A percentile compares a stretch with the other conserved stretches of the same genome.
These are phyloP conservation scores for Gonatopus flavifemur DNA, from an alignment of 1,140 invertebrate genomes.

Conservation along the genomic window DNA sequence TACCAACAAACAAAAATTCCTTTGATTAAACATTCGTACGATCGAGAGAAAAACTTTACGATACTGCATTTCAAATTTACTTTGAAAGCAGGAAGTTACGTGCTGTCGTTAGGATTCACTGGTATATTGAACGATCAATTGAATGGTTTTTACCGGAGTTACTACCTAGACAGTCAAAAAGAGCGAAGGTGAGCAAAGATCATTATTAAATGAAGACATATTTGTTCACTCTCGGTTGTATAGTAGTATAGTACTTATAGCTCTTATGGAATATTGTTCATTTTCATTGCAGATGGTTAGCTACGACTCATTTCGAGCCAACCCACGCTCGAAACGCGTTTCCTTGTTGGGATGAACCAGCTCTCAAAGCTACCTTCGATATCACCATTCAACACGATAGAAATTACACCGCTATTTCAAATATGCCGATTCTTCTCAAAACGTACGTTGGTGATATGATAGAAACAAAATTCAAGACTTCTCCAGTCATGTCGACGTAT, in stretches of 20 bases:
- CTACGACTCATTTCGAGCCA: slow-evolving; percentile 70
- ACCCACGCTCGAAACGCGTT: slow-evolving; percentile 68
- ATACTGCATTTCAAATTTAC: neutral
- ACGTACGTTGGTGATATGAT: slow-evolving; percentile 11
- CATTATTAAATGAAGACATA: too few relatives aligned
- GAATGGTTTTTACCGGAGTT: slow-evolving; percentile 30
- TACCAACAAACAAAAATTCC: neutral
- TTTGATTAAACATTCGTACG: neutral
- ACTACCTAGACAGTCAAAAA: slow-evolving; percentile 21
- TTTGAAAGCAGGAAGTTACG: slow-evolving; percentile 2
- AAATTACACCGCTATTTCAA: slow-evolving; percentile 55
- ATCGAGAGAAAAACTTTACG: neutral
- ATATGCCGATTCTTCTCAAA: slow-evolving; percentile 57
- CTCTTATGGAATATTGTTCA: too few relatives aligned
- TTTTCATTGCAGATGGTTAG: slow-evolving; percentile 53
- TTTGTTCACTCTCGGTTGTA: too few relatives aligned
- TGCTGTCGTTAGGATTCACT: slow-evolving; percentile 22
- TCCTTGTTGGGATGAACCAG: slow-evolving; percentile 76
- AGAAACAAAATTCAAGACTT: slow-evolving; percentile 25
- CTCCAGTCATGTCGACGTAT: slow-evolving; percentile 71
- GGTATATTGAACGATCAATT: slow-evolving; percentile 24
- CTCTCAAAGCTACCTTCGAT: slow-evolving; percentile 62
- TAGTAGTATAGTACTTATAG: too few relatives aligned
- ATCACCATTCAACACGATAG: slow-evolving; percentile 58
- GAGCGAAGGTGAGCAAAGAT: slow-evolving; percentile 34